Base-by-base conservation (phyloP, 2,888 invertebrate genomes). In the Blastobasis lacticolella region DNA sequence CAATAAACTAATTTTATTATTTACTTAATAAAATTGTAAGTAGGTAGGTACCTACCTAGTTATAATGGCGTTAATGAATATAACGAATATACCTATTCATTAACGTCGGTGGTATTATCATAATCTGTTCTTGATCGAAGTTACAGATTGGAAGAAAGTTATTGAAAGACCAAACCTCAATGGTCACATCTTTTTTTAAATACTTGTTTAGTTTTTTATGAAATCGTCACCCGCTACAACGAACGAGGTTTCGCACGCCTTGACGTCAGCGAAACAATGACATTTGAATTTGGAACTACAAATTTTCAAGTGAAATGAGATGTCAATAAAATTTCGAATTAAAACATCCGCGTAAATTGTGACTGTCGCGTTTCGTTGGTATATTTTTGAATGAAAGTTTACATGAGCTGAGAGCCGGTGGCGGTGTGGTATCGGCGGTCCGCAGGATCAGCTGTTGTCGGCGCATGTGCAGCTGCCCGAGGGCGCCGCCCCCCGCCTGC, bases 381-480 rank as follows among this genome's bases (percentile, higher is more conserved):
- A 23, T 23, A 57, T 61, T 63, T 58, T 56, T 58, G 50, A 47
- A 52, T 58, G 55, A 46, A 60, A 59, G 64, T 69, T 69, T 70
- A 63, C 62, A 71, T 78, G 70, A 63, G 65, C 67, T 68, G 67
- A 66, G 57, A 60, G 59, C 65, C 65, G 65, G 62, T 61, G 62
- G 42, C 42, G 23, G 23, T 23, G 23, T 23, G 23, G 23, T 23
- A 23, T 23, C 23, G 71, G 69, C 69, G 67, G 66, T 71, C 71
- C 71, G 67, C 57, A 63, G 66, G 73, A 84, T 84, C 85, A 85
- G 86, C 85, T 84, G 86, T 81, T 76, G 68, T 67, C 62, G 70
- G 83, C 86, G 86, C 86, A 86, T 86, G 86, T 81, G 81, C 84
- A 77, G 73, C 72, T 71, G 67, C 71, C 69, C 67, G 62, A 23